These are phyloP conservation scores for Drosophila picticornis DNA, from an alignment of 2,888 invertebrate genomes.

Conservation along the genomic window DNA sequence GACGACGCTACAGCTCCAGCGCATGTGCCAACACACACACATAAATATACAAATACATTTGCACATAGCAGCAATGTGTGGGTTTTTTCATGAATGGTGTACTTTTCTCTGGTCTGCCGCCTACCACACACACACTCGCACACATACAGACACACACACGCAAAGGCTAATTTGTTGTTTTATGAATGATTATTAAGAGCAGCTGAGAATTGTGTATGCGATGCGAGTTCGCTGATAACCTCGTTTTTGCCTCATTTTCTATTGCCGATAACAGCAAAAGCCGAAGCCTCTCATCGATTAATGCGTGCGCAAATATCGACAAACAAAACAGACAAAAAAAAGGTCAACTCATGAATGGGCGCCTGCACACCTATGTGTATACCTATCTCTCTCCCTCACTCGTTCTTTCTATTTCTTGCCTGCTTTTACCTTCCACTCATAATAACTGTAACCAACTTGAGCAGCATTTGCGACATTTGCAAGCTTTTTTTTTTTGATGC, in stretches of 20 bases:
- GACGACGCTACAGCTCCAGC: conserved; percentile 62
- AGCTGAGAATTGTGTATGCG: conserved; percentile 46
- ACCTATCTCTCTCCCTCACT: conserved; percentile 2
- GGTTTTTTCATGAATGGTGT: conserved; percentile 81
- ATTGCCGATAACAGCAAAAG: conserved; percentile 50
- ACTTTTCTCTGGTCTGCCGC: conserved; percentile 74
- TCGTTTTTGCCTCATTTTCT: conserved; percentile 42
- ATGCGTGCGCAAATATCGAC: conserved; percentile 58
- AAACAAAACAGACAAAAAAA: conserved; percentile 30
- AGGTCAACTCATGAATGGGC: conserved; percentile 73
- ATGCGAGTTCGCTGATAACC: conserved; percentile 57
- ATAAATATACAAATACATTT: conserved; percentile 14
- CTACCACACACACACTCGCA: conserved; percentile 42
- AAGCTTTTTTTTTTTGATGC: conserved; percentile 33
- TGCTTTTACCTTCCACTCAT: conserved; percentile 17
- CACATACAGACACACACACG: conserved; percentile 34
- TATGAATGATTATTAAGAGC: conserved; percentile 76
- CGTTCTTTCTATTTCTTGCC: not conserved
- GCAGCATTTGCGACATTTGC: conserved; percentile 36
- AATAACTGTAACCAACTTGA: conserved; percentile 54
- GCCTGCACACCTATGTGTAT: conserved; percentile 6
- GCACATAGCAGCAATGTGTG: conserved; percentile 68
- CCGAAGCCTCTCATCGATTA: conserved; percentile 57
- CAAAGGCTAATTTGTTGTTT: conserved; percentile 62
- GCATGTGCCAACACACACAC: conserved; percentile 68